These are phyloP conservation scores for Bombus superbus DNA, from an alignment of 1,140 invertebrate genomes.

Conservation along the genomic window DNA sequence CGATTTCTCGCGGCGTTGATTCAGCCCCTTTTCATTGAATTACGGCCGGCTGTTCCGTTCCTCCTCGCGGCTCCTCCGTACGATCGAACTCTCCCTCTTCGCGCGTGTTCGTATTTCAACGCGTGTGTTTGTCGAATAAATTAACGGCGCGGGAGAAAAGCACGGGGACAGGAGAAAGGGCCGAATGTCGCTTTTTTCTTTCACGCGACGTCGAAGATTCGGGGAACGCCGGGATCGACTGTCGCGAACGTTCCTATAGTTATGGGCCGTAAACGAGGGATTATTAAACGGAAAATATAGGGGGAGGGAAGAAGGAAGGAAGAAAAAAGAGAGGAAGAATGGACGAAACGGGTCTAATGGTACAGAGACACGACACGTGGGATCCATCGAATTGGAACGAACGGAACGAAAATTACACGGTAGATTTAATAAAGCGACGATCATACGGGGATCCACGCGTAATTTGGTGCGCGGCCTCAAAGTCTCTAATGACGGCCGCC, in stretches of 20 bases:
- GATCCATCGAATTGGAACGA: slow-evolving; percentile 49
- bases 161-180: no score
- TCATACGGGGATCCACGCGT: slow-evolving; percentile 61
- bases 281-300: slow-evolving; percentile 1
- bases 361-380: slow-evolving; percentile 51
- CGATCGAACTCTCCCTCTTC: background rate
- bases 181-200: background rate
- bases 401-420: slow-evolving; percentile 68
- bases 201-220: no score
- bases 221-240: background rate
- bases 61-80: background rate
- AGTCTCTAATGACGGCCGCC: slow-evolving; percentile 62
- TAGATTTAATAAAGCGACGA: slow-evolving; percentile 69
- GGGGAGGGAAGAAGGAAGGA: background rate
- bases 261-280: background rate
- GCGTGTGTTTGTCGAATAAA: slow-evolving; percentile 29
- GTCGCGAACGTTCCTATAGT: background rate
- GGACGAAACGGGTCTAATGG: slow-evolving; percentile 31
- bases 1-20: slow-evolving; percentile 31
- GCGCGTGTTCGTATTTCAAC: background rate
- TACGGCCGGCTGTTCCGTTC: background rate
- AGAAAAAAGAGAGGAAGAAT: background rate
- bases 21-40: slow-evolving; percentile 27
- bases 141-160: background rate
- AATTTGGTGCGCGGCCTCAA: slow-evolving; percentile 62